Base-by-base conservation (phyloP, 2,113 vertebrate species). In the Serilophus lunatus region DNA sequence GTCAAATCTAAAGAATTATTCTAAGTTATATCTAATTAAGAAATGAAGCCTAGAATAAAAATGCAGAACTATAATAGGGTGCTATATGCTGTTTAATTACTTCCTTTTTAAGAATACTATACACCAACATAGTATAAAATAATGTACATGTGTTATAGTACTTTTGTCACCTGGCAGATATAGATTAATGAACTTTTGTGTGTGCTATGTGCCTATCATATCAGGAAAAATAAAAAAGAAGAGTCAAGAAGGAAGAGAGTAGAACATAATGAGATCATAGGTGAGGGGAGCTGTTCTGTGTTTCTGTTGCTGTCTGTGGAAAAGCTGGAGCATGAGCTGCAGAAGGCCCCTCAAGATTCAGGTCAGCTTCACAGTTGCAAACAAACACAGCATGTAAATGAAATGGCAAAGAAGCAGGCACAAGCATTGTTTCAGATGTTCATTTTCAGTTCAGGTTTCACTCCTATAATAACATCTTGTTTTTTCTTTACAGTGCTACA, bases 41-140 rank as follows among this genome's bases (percentile, higher is more conserved):
- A 92, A 95, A 82, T 31, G 16, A 90, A 84, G 10, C 33, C 74
- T 82, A 18, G 31, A 94, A 89, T 50, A 29, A 88, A 94, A 96
- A 53, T 80, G 28, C 14, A 81, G 31, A 68, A 36, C 11, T 18
- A 33, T 59, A 51, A 38, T 42, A 68, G 3, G 6, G 3, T 82
- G 28, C 51, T 86, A 83, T 59, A 50, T 72, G 24, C 13, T 93
- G 28, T 64, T 90, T 91, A 69, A 82, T 79, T 78, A 31, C 26
- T 92, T 29, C 7, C 24, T 42, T 11, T 76, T 71, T 56, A 77
- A 61, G 65, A 35, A 16, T 45, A 33, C 10, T 69, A 7, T 63
- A 56, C 24, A 74, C 5, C 14, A 65, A 63, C 12, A 25, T 24
- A 74, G 6, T 16, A 38, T 57, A 86, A 75, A 59, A 40, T 3